Evolutionary conservation across 1,140 invertebrate genomes (phyloP).

Genomic region (Globodera rostochiensis): DNA sequence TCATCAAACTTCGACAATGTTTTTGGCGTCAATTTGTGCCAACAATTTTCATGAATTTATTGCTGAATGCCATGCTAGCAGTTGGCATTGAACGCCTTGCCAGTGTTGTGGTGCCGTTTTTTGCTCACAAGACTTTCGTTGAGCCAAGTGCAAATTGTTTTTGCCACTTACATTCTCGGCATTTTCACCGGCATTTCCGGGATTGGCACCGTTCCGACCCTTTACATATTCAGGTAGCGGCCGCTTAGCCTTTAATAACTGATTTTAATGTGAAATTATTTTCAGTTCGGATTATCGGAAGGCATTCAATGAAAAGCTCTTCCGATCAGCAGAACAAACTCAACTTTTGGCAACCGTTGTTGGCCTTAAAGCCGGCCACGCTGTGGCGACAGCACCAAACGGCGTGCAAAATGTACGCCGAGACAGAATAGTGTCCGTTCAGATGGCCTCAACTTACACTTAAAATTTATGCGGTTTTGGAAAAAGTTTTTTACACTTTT

Average conservation of each 20-base stretch:
- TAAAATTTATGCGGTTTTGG: no score
- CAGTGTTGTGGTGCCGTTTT: slow-evolving; percentile 7
- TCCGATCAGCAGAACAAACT: not conserved
- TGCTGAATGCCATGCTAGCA: slow-evolving; percentile 5
- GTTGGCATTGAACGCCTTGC: slow-evolving; percentile 20
- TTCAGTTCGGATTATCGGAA: not conserved
- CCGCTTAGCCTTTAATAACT: no score
- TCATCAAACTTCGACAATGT: slow-evolving; percentile 7
- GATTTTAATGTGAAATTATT: no score
- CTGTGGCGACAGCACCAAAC: no score
- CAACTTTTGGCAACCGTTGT: no score
- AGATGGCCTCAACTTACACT: no score
- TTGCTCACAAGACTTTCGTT: not conserved
- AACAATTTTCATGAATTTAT: slow-evolving; percentile 13
- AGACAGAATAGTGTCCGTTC: no score
- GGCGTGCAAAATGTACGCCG: no score
- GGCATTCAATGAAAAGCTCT: not conserved
- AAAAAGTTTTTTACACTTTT: no score
- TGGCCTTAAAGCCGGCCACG: no score
- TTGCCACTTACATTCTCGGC: not conserved
- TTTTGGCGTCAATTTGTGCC: slow-evolving; percentile 27
- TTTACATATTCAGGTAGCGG: not conserved
- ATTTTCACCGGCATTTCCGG: not conserved
- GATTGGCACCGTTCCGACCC: not conserved
- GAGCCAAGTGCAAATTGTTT: not conserved